phyloP scores from a whole-genome alignment of 2,888 invertebrate species.

The Tholera decimalis region DNA sequence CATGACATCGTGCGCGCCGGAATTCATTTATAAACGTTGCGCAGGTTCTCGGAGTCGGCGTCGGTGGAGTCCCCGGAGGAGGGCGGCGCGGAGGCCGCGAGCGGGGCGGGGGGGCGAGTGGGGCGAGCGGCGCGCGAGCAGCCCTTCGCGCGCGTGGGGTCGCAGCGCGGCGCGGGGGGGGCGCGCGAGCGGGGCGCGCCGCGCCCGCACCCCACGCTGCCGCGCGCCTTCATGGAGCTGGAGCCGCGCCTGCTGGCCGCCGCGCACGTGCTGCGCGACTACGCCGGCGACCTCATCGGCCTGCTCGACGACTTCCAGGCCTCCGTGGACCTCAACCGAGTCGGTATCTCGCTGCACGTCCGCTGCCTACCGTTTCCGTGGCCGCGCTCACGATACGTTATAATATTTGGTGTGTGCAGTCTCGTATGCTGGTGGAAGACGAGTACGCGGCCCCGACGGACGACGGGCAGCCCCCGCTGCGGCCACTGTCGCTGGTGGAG shows the following conservation, averaged over 20 bases:
- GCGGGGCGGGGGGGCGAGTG: background rate
- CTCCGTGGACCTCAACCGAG: slow-evolving; percentile 77
- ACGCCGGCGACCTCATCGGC: slow-evolving; percentile 80
- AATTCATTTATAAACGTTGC: too few species aligned
- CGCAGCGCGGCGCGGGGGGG: slow-evolving; percentile 64
- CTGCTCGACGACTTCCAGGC: slow-evolving; percentile 83
- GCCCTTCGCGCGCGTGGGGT: slow-evolving; percentile 60
- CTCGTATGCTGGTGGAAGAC: slow-evolving; percentile 81
- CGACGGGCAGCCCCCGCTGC: slow-evolving; percentile 57
- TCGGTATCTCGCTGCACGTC: slow-evolving; percentile 40
- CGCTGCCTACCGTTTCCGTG: background rate
- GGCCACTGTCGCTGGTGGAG: slow-evolving; percentile 77
- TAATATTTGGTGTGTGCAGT: slow-evolving; percentile 58
- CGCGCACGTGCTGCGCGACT: slow-evolving; percentile 78
- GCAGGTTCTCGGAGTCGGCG: too few species aligned
- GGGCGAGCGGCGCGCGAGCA: background rate
- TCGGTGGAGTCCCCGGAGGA: background rate
- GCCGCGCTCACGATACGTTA: background rate
- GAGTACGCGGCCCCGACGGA: slow-evolving; percentile 70
- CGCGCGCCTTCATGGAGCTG: slow-evolving; percentile 84
- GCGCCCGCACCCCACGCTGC: slow-evolving; percentile 85
- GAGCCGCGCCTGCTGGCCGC: slow-evolving; percentile 80
- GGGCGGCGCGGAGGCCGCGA: background rate
- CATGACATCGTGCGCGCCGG: too few species aligned
- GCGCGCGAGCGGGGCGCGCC: slow-evolving; percentile 62